Conservation (phyloP, 2,888 invertebrate species). For the Sericinus montela region DNA sequence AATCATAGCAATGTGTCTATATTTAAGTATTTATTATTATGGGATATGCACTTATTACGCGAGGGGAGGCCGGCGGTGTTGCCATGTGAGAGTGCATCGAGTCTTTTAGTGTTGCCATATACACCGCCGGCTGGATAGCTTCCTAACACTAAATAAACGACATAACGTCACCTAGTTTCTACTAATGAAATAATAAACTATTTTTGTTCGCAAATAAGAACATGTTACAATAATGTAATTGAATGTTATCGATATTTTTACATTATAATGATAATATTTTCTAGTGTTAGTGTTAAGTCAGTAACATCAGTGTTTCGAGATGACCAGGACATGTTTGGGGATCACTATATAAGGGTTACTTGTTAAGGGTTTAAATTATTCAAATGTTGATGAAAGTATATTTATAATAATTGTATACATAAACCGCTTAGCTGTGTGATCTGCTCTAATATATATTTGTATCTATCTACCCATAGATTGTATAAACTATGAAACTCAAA, state of each 20-base stretch:
- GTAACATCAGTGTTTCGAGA: conserved; percentile 59
- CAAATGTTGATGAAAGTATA: conserved; percentile 60
- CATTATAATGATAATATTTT: conserved; percentile 53
- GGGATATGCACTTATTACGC: conserved; percentile 54
- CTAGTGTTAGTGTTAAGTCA: conserved; percentile 52
- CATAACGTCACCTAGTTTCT: conserved; percentile 59
- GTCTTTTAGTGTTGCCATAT: conserved; percentile 49
- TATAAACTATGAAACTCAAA: conserved; percentile 72
- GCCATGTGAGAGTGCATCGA: conserved; percentile 36
- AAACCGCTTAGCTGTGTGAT: conserved; percentile 76
- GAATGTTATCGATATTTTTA: conserved; percentile 73
- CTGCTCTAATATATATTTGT: conserved; percentile 69
- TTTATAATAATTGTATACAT: conserved; percentile 68
- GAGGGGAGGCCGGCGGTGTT: conserved; percentile 41
- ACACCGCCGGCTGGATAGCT: conserved; percentile 49
- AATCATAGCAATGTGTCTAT: conserved; percentile 61
- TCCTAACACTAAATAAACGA: conserved; percentile 64
- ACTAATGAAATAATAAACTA: conserved; percentile 67
- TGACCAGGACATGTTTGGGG: conserved; percentile 60
- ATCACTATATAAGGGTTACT: conserved; percentile 70
- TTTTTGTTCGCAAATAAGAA: conserved; percentile 72
- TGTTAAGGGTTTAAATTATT: conserved; percentile 74
- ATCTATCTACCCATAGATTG: conserved; percentile 73
- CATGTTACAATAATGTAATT: conserved; percentile 62
- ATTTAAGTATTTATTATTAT: conserved; percentile 73